These are phyloP conservation scores for Nothoprocta perdicaria DNA, from an alignment of 2,113 vertebrate species.

Conservation along the genomic window DNA sequence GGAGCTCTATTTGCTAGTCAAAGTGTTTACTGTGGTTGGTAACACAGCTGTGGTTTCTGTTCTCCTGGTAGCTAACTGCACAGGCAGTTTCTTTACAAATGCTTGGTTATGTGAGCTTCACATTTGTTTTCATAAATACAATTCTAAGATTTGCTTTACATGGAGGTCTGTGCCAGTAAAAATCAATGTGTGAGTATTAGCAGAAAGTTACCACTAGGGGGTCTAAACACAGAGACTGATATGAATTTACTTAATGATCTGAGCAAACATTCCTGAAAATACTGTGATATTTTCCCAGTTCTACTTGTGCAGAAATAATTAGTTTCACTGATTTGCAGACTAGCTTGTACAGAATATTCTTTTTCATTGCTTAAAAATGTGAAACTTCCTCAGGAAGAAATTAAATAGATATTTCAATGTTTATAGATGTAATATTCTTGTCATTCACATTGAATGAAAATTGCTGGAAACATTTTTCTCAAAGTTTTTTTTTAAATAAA, in stretches of 20 bases:
- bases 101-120: neutral
- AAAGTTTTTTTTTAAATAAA: constrained; percentile 69
- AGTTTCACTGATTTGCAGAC: constrained; percentile 47
- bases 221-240: neutral
- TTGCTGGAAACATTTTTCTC: constrained; percentile 78
- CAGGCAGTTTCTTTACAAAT: neutral
- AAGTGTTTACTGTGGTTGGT: neutral
- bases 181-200: neutral
- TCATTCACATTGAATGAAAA: constrained; percentile 87
- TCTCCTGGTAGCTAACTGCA: neutral
- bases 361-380: constrained; percentile 75
- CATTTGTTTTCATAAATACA: neutral
- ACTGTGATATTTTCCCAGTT: constrained; percentile 52
- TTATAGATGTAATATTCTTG: constrained; percentile 79
- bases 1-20: neutral
- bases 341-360: constrained; percentile 73
- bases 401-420: constrained; percentile 77
- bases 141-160: constrained; percentile 31
- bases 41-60: neutral
- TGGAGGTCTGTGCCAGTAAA: neutral
- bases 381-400: constrained; percentile 82
- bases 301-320: constrained; percentile 50
- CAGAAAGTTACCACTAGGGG: neutral
- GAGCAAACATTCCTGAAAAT: constrained; percentile 46
- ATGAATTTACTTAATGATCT: neutral